Base-by-base conservation (phyloP, 1,140 invertebrate species). In the Drosophila tani region DNA sequence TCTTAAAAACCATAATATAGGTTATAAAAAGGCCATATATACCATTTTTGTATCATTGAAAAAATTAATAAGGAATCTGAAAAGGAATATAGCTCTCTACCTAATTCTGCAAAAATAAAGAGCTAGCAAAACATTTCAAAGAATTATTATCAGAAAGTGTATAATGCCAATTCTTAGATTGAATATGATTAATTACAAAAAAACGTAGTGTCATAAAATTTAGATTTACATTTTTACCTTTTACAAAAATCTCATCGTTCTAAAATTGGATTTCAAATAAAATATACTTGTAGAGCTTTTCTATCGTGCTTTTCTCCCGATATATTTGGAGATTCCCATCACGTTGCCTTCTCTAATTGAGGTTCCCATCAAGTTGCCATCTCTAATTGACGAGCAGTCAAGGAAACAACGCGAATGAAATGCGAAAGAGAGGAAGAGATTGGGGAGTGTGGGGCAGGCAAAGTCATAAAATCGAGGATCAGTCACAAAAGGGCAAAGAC, bases 401-500 rank as follows among this genome's bases (percentile, higher is more conserved):
- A 53, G 49, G 49, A 35, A 35, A 60, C 24, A 56, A 65, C 29
- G 27, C 43, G 29, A 47, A 59, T 21, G 43, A 40, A 50, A 12
- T 51, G 5, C 6, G 14, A 27, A 50, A 58, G 29, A 71, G 45
- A 14, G n/a, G 8, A 15, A 21, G 53, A 40, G 46, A 27, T 38
- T 57, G 41, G 27, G 29, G 63, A 45, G 40, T 19, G 50, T 19
- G 50, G 41, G 27, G 45, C 50, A 56, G 17, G 43, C 71, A 73
- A 47, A 74, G 68, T 74, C 68, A 74, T 73, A 74, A 73, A 79
- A 85, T 69, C 68, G 84, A 87, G 84, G 83, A 86, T 87, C 84
- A 87, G 80, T 83, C 84, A 88, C 83, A 83, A 88, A 87, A 88
- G 80, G 66, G 59, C 76, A 85, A 85, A 41, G 32, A 40, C 47